Conservation (phyloP, 2,797 vertebrate genomes). For the Coregonus suidteri region DNA sequence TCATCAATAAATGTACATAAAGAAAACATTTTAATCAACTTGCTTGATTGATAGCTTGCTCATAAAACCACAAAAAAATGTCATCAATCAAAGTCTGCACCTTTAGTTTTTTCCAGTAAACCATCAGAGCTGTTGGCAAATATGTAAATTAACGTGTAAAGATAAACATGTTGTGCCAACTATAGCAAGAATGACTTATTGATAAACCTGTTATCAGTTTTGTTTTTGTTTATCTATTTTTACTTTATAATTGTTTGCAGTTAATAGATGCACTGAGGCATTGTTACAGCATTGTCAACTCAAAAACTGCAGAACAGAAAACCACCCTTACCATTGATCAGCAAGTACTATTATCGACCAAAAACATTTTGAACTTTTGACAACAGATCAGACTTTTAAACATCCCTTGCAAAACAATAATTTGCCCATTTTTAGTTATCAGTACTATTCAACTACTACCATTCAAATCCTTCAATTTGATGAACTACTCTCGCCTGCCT, state of each 20-base stretch:
- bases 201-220: neutral
- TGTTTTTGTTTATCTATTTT: neutral
- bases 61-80: neutral
- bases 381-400: neutral
- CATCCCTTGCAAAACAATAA: neutral
- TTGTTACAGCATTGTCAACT: neutral
- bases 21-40: neutral
- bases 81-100: neutral
- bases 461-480: neutral
- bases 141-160: neutral
- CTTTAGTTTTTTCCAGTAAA: neutral
- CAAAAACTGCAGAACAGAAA: neutral
- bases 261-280: neutral
- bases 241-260: neutral
- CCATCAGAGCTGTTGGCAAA: neutral
- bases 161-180: too few species aligned
- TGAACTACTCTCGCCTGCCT: neutral
- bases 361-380: neutral
- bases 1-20: neutral
- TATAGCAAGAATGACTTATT: neutral
- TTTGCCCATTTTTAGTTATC: neutral
- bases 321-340: neutral
- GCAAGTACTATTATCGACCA: neutral
- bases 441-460: constrained; percentile 37
- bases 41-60: neutral